Base-by-base conservation (phyloP, 1,140 invertebrate genomes). In the Lordiphosa clarofinis region DNA sequence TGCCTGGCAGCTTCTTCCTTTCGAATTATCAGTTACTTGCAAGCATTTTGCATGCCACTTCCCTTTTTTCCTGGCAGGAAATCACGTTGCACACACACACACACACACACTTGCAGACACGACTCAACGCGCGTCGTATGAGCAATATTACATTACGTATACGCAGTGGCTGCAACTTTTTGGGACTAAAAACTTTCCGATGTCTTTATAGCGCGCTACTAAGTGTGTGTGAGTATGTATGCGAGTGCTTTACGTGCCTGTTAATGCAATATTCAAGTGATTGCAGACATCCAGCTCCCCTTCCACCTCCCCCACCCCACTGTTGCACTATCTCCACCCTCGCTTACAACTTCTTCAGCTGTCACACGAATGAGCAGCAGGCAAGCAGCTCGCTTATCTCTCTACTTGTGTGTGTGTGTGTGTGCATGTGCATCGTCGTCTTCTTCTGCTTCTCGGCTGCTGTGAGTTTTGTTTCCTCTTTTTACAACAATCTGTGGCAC, bases 251-350 rank as follows among this genome's bases (percentile, higher is more conserved):
- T 82, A 82, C 78, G 78, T 82, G 78, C 73, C 79, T 84, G 78
- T 84, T 84, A 87, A 87, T 87, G 72, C 72, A 87, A 87, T 87
- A 87, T 87, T 87, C 86, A 87, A 87, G 86, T 87, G 79, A 87
- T 87, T 81, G 84, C 74, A 87, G 68, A 65, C 59, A 48, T 64
- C 69, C 53, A 47, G 40, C 44, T 40, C 42, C 8, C n/a, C 43
- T 31, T 21, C 7, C 11, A 21, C 15, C 4, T 12, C 19, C 12
- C 8, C 42, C 4, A 15, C 12, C 13, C 13, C 24, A 31, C 28
- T 15, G 21, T 31, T 39, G 21, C 40, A 39, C 35, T 12, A 50
- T 36, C 56, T 56, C 40, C 65, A 36, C 44, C 50, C 58, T 50
- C 50, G 55, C 75, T 81, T 84, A 82, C 78, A 82, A 82, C 76